These are phyloP conservation scores for Carterocephalus palaemon DNA, from an alignment of 2,888 invertebrate genomes.

Conservation along the genomic window DNA sequence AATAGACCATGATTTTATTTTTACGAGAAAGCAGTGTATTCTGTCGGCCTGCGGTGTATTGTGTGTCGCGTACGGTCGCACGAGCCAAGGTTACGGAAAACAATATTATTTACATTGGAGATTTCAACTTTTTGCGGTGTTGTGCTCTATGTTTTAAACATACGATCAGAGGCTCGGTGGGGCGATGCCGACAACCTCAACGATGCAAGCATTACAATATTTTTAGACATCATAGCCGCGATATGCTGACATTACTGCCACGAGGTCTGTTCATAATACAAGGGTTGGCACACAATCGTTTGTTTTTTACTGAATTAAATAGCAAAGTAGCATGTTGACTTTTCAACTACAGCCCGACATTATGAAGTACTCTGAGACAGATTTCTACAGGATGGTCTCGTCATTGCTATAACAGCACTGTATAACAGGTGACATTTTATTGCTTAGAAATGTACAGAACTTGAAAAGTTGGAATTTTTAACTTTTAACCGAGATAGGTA, in stretches of 20 bases:
- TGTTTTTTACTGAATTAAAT: too few species aligned
- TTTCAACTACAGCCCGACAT: too few species aligned
- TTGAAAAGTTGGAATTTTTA: too few species aligned
- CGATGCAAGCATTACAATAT: conserved; percentile 35
- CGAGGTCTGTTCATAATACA: not conserved
- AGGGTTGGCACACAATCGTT: conserved; percentile 18
- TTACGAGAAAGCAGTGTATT: conserved; percentile 1
- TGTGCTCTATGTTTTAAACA: conserved; percentile 62
- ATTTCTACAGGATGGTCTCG: too few species aligned
- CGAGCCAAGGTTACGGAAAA: conserved; percentile 67
- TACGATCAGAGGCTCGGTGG: conserved; percentile 51
- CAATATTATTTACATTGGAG: conserved; percentile 63
- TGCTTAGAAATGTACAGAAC: too few species aligned
- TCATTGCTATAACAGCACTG: too few species aligned
- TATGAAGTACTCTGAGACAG: too few species aligned
- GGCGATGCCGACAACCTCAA: conserved; percentile 61
- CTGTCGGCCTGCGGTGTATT: conserved; percentile 16
- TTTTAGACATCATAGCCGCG: too few species aligned
- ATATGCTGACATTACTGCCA: not conserved
- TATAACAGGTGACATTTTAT: too few species aligned
- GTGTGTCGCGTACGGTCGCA: conserved; percentile 52
- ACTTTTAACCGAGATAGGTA: too few species aligned
- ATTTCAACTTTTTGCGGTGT: conserved; percentile 65
- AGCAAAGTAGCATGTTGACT: too few species aligned
- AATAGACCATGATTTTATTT: not conserved